Evolutionary conservation across 2,113 vertebrate genomes (phyloP).

Genomic region (Ascaphus truei): DNA sequence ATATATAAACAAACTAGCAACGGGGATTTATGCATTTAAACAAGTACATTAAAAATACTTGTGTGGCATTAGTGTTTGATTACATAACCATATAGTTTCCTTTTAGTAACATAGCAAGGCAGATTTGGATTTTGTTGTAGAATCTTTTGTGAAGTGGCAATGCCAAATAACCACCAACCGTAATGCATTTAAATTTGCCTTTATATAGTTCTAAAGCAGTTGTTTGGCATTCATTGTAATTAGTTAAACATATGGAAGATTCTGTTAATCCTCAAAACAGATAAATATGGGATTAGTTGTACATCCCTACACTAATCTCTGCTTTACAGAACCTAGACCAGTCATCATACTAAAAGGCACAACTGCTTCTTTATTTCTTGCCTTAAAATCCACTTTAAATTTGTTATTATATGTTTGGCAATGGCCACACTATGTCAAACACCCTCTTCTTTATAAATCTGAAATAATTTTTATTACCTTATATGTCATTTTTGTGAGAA

Average conservation of each 20-base stretch:
- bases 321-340: slow-evolving; percentile 19
- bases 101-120: no score
- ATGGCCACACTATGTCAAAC: background rate
- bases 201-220: slow-evolving; percentile 11
- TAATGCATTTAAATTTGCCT: background rate
- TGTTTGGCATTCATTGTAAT: slow-evolving; percentile 23
- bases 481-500: background rate
- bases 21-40: background rate
- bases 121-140: no score
- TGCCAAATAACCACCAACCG: background rate
- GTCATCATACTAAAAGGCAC: background rate
- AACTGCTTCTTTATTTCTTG: background rate
- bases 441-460: background rate
- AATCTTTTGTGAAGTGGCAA: background rate
- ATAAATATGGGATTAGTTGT: slow-evolving; percentile 27
- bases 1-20: no score
- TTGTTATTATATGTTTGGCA: no score
- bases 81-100: background rate
- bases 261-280: slow-evolving; percentile 28
- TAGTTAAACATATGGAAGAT: slow-evolving; percentile 30
- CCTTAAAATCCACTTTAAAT: background rate
- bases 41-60: background rate
- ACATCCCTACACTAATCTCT: slow-evolving; percentile 31
- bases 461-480: background rate
- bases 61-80: background rate